Percentiles rank a stretch among this genome's conserved stretches.
phyloP scores from a whole-genome alignment of 2,888 invertebrate species.

The Oligia latruncula region DNA sequence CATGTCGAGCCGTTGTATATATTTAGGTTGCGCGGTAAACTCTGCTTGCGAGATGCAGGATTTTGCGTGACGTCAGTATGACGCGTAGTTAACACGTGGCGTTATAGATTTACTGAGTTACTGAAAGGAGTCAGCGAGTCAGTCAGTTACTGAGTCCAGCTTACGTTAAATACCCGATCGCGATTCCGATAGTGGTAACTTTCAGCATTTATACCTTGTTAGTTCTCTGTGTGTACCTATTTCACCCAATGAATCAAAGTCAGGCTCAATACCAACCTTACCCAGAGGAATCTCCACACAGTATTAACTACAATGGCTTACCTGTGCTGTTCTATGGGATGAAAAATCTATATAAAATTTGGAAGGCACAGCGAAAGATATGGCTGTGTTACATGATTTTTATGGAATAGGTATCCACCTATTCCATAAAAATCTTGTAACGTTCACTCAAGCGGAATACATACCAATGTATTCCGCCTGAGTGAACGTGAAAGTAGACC shows the following conservation, averaged over 20 bases:
- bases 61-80: too few relatives aligned
- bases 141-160: background rate
- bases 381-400: background rate
- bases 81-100: too few relatives aligned
- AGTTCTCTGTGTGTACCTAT: background rate
- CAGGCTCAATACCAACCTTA: background rate
- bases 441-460: too few relatives aligned
- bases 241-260: background rate
- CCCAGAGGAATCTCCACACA: background rate
- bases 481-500: slow-evolving; percentile 22
- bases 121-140: too few relatives aligned
- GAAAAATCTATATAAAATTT: background rate
- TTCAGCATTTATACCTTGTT: background rate
- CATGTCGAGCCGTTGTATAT: too few relatives aligned
- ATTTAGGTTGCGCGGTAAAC: too few relatives aligned
- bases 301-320: background rate
- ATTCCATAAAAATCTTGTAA: too few relatives aligned
- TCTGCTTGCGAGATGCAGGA: too few relatives aligned
- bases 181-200: background rate
- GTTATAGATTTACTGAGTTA: too few relatives aligned
- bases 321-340: background rate
- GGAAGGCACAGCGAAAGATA: background rate
- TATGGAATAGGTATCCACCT: background rate
- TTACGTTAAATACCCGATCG: background rate
- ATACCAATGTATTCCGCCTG: background rate